These are phyloP conservation scores for Ennomos quercinarius DNA, from an alignment of 2,888 invertebrate species.

Conservation along the genomic window DNA sequence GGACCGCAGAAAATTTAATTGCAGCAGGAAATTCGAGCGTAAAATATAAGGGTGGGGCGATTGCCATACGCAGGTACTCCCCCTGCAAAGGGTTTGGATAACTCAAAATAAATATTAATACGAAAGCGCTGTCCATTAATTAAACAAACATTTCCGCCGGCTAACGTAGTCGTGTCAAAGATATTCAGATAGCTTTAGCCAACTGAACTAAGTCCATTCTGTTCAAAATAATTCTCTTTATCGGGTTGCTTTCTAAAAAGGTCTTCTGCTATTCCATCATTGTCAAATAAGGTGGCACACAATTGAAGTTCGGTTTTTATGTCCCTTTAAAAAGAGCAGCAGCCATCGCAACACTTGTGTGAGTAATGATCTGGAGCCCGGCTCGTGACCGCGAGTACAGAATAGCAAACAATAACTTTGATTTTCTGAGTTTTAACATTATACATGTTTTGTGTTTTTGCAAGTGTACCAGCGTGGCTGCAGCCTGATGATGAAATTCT, in stretches of 20 bases:
- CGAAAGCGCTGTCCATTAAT: slow-evolving; percentile 32
- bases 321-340: slow-evolving; percentile 39
- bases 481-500: too few species aligned
- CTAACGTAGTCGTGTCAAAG: slow-evolving; percentile 20
- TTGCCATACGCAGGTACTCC: slow-evolving; percentile 5
- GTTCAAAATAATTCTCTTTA: slow-evolving; percentile 24
- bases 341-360: slow-evolving; percentile 56
- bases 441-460: slow-evolving; percentile 37
- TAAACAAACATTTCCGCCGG: slow-evolving; percentile 35
- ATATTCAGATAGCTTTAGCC: slow-evolving; percentile 19
- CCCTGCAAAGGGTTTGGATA: slow-evolving; percentile 17
- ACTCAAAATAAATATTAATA: slow-evolving; percentile 30
- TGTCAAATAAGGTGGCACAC: slow-evolving; percentile 28
- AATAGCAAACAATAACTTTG: slow-evolving; percentile 55
- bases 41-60: slow-evolving; percentile 28
- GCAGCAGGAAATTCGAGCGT: slow-evolving; percentile 49
- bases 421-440: slow-evolving; percentile 49
- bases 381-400: slow-evolving; percentile 63
- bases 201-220: slow-evolving; percentile 18
- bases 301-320: slow-evolving; percentile 42
- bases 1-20: slow-evolving; percentile 67
- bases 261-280: slow-evolving; percentile 22
- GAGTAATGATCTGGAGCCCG: slow-evolving; percentile 61
- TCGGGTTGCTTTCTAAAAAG: slow-evolving; percentile 11
- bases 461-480: slow-evolving; percentile 19